phyloP scores from a whole-genome alignment of 2,888 invertebrate species.

The Alcis repandata region DNA sequence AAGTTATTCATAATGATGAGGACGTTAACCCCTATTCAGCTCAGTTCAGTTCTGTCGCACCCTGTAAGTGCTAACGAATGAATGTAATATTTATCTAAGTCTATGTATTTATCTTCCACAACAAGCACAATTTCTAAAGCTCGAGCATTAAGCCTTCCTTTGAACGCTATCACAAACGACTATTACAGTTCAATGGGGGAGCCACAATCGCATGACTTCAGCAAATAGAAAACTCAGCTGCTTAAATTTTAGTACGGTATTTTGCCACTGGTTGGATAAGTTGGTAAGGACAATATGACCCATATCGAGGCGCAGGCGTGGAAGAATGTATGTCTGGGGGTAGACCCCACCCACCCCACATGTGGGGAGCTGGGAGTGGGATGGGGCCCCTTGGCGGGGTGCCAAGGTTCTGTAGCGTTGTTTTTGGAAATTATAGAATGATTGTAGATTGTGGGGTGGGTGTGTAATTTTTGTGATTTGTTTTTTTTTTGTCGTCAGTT shows the following conservation, averaged over 20 bases:
- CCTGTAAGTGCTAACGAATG: neutral
- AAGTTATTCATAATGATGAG: too few species aligned
- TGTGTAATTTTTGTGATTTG: neutral
- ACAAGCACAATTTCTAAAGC: constrained; percentile 32
- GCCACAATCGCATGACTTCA: neutral
- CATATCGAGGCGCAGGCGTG: constrained; percentile 79
- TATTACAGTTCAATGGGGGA: neutral
- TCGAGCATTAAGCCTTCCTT: constrained; percentile 48
- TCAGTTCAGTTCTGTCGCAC: neutral
- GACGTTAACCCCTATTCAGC: neutral
- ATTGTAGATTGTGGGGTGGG: constrained; percentile 13
- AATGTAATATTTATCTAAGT: neutral
- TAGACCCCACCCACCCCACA: constrained; percentile 51
- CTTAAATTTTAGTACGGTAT: neutral
- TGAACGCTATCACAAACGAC: constrained; percentile 68
- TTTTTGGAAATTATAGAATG: constrained; percentile 39
- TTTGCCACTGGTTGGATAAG: neutral
- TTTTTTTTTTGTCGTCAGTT: neutral
- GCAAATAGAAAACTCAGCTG: neutral
- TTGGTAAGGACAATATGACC: constrained; percentile 74
- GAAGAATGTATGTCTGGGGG: constrained; percentile 76
- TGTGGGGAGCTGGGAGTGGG: constrained; percentile 50
- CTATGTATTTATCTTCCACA: constrained; percentile 16
- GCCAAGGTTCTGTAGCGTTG: constrained; percentile 55
- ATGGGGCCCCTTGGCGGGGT: constrained; percentile 51